phyloP scores from a whole-genome alignment of 2,113 vertebrate genomes.

The Circaetus cinerascens region DNA sequence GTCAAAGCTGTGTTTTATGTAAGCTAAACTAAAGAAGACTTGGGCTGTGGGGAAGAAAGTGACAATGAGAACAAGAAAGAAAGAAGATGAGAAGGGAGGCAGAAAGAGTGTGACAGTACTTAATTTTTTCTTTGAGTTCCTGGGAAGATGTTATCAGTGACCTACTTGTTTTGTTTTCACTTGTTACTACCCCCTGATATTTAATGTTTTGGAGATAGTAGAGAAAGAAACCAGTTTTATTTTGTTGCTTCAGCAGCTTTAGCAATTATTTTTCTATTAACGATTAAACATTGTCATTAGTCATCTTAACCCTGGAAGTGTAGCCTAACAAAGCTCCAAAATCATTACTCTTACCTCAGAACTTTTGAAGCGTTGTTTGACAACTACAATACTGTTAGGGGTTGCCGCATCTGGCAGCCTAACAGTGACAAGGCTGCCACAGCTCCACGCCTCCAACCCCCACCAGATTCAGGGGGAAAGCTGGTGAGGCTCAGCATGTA shows the following conservation, averaged over 20 bases:
- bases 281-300: not conserved
- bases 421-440: not conserved
- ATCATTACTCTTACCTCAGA: not conserved
- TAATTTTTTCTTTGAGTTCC: not conserved
- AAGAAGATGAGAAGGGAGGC: not conserved
- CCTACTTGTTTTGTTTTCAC: not conserved
- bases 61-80: not conserved
- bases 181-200: not conserved
- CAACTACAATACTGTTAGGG: fast-evolving
- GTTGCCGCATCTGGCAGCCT: not conserved
- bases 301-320: not conserved
- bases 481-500: not conserved
- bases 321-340: not conserved
- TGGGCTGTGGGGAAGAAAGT: not conserved
- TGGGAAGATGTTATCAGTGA: not conserved
- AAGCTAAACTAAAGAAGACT: not conserved
- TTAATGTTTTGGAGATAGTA: not conserved
- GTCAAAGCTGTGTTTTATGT: not conserved
- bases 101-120: not conserved
- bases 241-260: not conserved
- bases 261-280: not conserved
- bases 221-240: not conserved
- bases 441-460: fast-evolving
- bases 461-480: not conserved
- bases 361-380: not conserved